phyloP scores from a whole-genome alignment of 2,888 invertebrate genomes.

The Microdon myrmicae region DNA sequence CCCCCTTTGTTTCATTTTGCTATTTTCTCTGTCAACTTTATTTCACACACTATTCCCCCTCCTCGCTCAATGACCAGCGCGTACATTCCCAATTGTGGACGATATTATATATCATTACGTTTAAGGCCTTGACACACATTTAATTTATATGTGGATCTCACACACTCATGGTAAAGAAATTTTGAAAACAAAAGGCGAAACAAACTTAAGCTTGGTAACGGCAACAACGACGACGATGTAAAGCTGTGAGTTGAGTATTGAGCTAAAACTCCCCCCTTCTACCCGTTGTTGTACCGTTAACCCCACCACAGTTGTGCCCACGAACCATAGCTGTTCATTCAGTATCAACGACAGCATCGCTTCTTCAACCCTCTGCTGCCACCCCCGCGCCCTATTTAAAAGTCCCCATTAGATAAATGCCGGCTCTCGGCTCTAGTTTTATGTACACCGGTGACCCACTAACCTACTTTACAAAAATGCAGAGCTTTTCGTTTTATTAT shows the following conservation, averaged over 20 bases:
- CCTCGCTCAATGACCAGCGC: constrained; percentile 53
- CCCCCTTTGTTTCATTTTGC: constrained; percentile 15
- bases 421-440: constrained; percentile 31
- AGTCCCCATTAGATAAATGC: constrained; percentile 28
- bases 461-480: constrained; percentile 78
- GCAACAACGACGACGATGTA: constrained; percentile 4
- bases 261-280: too few species aligned
- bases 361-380: background rate
- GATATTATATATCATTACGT: constrained; percentile 32
- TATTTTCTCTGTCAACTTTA: constrained; percentile 39
- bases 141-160: constrained; percentile 18
- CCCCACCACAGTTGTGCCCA: constrained; percentile 15
- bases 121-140: constrained; percentile 48
- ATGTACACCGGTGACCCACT: constrained; percentile 75
- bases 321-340: background rate
- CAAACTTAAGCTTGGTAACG: background rate
- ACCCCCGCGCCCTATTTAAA: too few species aligned
- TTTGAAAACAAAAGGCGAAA: background rate
- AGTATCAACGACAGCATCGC: background rate
- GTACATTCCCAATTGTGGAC: constrained; percentile 27
- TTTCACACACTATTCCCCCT: constrained; percentile 24
- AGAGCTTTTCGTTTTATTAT: constrained; percentile 57
- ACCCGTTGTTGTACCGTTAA: too few species aligned
- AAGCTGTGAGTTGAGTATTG: constrained; percentile 5
- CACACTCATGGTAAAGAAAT: constrained; percentile 13